Base-by-base conservation (phyloP, 1,140 invertebrate species). In the Thaumatotibia leucotreta region DNA sequence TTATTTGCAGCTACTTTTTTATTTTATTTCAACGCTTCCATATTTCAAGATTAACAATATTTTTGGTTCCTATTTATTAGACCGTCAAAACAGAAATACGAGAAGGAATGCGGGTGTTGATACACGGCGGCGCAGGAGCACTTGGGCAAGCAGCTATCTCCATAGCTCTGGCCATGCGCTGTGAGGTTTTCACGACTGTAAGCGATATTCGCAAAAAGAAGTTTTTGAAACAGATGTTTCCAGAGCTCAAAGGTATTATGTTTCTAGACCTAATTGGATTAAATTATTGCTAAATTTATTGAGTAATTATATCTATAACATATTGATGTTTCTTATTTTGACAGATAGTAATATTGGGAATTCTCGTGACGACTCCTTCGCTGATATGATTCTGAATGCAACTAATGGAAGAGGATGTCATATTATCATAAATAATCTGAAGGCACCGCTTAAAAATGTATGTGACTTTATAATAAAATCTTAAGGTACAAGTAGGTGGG, bases 51-150 rank as follows among this genome's bases (percentile, higher is more conserved):
- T n/a, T n/a, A n/a, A n/a, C n/a, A n/a, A n/a, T 5, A 39, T 4
- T 11, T 39, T 11, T 39, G 1, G 10, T 14, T 39, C 17, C 3
- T 39, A 14, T 39, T 2, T 11, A 17, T 39, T 61, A 82, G 78
- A 31, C 31, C 4, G 71, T 81, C 11, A 80, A 73, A 58, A 32
- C 49, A 6, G 22, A 45, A 29, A 24, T 75, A 4, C 14, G 31
- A 50, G 72, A 79, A 65, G 93, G 93, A 1, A 92, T 94, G 67
- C 89, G 73, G 2, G 80, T 96, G 4, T 86, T 96, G 5, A 95
- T 96, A 66, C 95, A 96, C 79, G 94, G 95, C 33, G 96, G 95
- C 14, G 93, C 93, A 70, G 95, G 95, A 20, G 95, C 95, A 62
- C 93, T 96, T 10, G 95, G 95, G 2, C 94, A 95, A 84, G 95